A percentile compares a stretch with the other conserved stretches of the same genome.
phyloP scores from a whole-genome alignment of 92 coral and sea anemone genomes.

The Paramuricea clavata region DNA sequence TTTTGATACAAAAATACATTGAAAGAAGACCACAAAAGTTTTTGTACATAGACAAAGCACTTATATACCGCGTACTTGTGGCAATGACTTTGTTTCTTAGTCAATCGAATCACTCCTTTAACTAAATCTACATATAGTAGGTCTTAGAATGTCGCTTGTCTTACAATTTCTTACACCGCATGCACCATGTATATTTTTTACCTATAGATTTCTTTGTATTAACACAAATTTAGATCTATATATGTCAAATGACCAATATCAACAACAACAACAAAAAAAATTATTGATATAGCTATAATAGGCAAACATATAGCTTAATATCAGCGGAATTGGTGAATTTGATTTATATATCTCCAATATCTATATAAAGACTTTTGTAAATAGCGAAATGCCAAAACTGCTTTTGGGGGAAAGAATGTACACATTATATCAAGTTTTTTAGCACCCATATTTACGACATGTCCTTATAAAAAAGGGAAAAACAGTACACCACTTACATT shows the following conservation, averaged over 20 bases:
- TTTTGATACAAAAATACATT: not conserved
- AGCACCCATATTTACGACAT: not conserved
- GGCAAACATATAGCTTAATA: too few relatives aligned
- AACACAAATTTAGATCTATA: not conserved
- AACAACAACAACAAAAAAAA: not conserved
- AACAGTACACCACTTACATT: too few relatives aligned
- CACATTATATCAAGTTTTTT: not conserved
- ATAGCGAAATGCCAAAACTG: too few relatives aligned
- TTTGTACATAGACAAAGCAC: not conserved
- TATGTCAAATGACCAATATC: conserved; percentile 2
- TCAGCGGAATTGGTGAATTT: too few relatives aligned
- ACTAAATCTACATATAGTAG: conserved; percentile 11
- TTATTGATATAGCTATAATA: too few relatives aligned
- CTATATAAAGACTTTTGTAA: too few relatives aligned
- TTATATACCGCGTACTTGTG: not conserved
- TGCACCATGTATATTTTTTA: not conserved
- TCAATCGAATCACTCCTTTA: not conserved
- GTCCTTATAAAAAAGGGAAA: not conserved
- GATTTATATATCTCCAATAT: too few relatives aligned
- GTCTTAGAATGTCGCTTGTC: not conserved
- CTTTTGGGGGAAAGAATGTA: too few relatives aligned
- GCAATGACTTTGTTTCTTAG: not conserved
- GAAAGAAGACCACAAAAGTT: not conserved
- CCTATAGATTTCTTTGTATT: not conserved
- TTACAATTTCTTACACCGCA: not conserved